Evolutionary conservation across 2,113 vertebrate genomes (phyloP), one percentile per base, ranked within the genome.

Genomic region (Electrona antarctica): DNA sequence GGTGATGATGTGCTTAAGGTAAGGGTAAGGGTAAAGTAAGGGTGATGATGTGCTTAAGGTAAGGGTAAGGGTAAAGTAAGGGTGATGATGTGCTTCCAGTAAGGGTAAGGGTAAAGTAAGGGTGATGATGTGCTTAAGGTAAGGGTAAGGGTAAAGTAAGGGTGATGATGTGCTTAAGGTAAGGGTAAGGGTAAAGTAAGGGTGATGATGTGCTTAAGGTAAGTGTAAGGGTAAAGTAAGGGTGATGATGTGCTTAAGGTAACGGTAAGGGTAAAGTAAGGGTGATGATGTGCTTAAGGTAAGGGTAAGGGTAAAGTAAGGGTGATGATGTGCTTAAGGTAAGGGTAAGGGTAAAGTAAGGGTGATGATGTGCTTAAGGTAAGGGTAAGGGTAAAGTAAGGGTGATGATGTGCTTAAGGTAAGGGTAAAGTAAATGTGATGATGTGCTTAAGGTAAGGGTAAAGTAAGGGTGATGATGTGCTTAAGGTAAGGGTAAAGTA

Each of bases 1-100:
- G 21, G 21, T 21, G 21, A 2, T 21, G 21, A 21, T 21, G 21
- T 48, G 29, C 41, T 21, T 12, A 62, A 73, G 15, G 75, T 60
- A 41, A 69, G 78, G 2, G n/a, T n/a, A n/a, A n/a, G n/a, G n/a
- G n/a, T n/a, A n/a, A n/a, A n/a, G 21, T 21, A 2, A 21, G 21
- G 21, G 21, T 21, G 21, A 21, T 21, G 21, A 21, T 21, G 21
- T 21, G 1, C 21, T 21, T 21, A 21, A 1, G 2, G 21, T 21
- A 2, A 21, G 21, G 1, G 2, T 21, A n/a, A n/a, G n/a, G n/a
- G n/a, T 21, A 69, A 48, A 64, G 51, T 0, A 4, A 4, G 5
- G 14, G 60, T 78, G 68, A 2, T 79, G 46, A 11, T 56, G 77
- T 71, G 61, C 10, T 89, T 89, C 51, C 91, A 93, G 92, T n/a